phyloP scores from a whole-genome alignment of 1,140 invertebrate genomes.

The Habropoda laboriosa region DNA sequence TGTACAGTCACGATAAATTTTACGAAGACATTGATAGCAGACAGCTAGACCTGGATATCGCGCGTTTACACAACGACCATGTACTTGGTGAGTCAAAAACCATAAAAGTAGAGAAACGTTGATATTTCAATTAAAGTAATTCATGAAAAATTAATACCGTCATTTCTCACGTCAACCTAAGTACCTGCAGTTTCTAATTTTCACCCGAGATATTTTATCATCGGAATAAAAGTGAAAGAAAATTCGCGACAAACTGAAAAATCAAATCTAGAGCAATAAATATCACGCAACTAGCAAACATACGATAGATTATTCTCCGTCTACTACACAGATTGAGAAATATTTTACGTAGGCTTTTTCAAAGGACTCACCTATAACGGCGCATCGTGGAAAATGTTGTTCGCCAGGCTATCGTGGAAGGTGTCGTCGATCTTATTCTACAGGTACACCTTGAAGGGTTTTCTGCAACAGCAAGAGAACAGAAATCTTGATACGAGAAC shows the following conservation, averaged over 20 bases:
- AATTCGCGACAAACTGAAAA: neutral
- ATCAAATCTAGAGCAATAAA: constrained; percentile 9
- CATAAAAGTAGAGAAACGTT: neutral
- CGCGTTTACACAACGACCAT: constrained; percentile 24
- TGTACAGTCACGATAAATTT: constrained; percentile 66
- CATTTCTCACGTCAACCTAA: no score
- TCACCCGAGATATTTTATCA: neutral
- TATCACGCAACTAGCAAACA: neutral
- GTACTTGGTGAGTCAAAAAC: constrained; percentile 32
- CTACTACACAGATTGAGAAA: constrained; percentile 1
- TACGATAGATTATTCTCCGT: neutral
- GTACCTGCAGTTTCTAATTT: no score
- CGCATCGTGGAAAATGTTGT: neutral
- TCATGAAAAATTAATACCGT: neutral
- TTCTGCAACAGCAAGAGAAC: constrained; percentile 56
- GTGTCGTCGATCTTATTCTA: constrained; percentile 24
- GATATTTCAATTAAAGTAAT: neutral
- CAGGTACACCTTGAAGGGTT: neutral
- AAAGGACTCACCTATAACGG: constrained; percentile 39
- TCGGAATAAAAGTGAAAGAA: neutral
- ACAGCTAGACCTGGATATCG: constrained; percentile 57
- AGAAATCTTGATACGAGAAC: constrained; percentile 52
- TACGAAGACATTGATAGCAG: constrained; percentile 63
- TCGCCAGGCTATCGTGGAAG: neutral
- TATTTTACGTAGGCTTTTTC: constrained; percentile 4